phyloP scores from a whole-genome alignment of 2,888 invertebrate genomes.

The Troides aeacus region DNA sequence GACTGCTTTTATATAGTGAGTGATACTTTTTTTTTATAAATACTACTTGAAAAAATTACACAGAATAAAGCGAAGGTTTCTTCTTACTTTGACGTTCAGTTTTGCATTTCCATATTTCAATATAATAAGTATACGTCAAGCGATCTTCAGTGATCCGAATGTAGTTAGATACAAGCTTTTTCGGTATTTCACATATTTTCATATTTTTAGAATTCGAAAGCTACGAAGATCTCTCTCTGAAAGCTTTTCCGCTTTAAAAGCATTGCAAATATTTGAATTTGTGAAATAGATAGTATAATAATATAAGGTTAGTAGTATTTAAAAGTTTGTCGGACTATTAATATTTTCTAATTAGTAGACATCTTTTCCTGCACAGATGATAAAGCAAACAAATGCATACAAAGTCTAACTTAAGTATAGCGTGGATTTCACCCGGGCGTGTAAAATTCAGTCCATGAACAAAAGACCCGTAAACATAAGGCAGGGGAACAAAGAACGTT shows the following conservation, averaged over 20 bases:
- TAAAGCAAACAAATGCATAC: too few relatives aligned
- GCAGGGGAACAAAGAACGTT: slow-evolving; percentile 31
- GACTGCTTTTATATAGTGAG: too few relatives aligned
- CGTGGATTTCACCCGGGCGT: slow-evolving; percentile 5
- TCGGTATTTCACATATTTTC: not conserved
- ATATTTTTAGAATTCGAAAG: not conserved
- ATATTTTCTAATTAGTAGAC: too few relatives aligned
- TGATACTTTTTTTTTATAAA: too few relatives aligned
- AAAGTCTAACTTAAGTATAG: not conserved
- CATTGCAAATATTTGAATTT: too few relatives aligned
- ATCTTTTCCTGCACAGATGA: too few relatives aligned
- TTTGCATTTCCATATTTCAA: not conserved
- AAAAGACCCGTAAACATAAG: slow-evolving; percentile 30
- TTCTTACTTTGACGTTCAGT: not conserved
- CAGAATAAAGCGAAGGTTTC: not conserved
- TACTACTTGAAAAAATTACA: too few relatives aligned
- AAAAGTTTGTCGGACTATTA: too few relatives aligned
- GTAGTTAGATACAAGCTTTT: not conserved
- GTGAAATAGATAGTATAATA: too few relatives aligned
- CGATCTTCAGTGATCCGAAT: not conserved
- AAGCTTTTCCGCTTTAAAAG: too few relatives aligned
- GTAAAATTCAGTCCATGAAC: slow-evolving; percentile 21
- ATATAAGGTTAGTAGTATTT: too few relatives aligned
- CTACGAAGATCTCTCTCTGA: not conserved
- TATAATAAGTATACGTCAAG: not conserved